phyloP scores from a whole-genome alignment of 30 jellyfish, hydroid and myxozoan genomes.

The Hydra vulgaris region DNA sequence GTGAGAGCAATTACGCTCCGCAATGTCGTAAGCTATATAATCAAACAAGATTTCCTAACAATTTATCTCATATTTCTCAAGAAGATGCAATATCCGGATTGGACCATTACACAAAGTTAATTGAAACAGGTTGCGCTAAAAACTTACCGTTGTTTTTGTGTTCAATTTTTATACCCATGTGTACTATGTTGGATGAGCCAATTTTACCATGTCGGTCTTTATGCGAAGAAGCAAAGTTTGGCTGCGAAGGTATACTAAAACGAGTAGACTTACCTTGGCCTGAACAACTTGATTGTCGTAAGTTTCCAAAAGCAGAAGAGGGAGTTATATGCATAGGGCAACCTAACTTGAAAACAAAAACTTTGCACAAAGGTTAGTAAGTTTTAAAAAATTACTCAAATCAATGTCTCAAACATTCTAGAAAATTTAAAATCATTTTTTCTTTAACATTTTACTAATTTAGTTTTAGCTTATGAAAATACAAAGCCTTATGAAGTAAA shows the following conservation, averaged over 20 bases:
- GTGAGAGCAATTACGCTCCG: neutral
- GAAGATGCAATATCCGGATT: slow-evolving; percentile 10
- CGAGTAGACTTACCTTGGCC: slow-evolving; percentile 24
- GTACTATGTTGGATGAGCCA: slow-evolving; percentile 24
- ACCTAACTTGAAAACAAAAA: neutral
- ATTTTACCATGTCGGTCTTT: slow-evolving; percentile 20
- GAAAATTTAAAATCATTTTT: neutral
- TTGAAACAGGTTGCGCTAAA: slow-evolving; percentile 10
- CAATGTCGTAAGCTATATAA: neutral
- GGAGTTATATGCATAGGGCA: slow-evolving; percentile 11
- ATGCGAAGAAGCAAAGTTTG: slow-evolving; percentile 18
- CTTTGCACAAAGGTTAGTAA: neutral
- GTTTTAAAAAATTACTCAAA: too few species aligned
- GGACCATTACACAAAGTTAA: slow-evolving; percentile 4
- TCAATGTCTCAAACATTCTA: too few species aligned
- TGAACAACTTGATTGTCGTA: slow-evolving; percentile 7
- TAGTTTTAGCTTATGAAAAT: too few species aligned
- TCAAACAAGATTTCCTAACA: slow-evolving; percentile 19
- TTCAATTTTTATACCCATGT: slow-evolving; percentile 20
- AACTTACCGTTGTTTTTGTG: slow-evolving; percentile 14
- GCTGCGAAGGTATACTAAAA: slow-evolving; percentile 14
- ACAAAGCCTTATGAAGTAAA: too few species aligned
- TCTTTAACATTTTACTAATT: too few species aligned
- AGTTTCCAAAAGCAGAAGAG: slow-evolving; percentile 9
- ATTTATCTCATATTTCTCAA: neutral